A percentile compares a stretch with the other conserved stretches of the same genome.
phyloP scores from a whole-genome alignment of 2,797 vertebrate species.

The Lepilemur septentrionalis region DNA sequence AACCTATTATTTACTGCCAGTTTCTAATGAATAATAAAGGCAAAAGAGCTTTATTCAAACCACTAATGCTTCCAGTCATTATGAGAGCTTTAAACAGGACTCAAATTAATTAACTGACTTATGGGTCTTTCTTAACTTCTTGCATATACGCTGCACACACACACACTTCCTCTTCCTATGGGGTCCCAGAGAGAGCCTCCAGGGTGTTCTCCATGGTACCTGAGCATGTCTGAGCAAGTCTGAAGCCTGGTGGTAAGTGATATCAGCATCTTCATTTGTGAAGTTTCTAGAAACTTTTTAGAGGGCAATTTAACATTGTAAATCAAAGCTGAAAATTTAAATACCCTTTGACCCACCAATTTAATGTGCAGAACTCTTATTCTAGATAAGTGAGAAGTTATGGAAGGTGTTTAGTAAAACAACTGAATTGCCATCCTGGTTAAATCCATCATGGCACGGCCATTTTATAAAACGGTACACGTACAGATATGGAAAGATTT shows the following conservation, averaged over 20 bases:
- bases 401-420: not conserved
- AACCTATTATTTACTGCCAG: slow-evolving; percentile 67
- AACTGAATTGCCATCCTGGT: not conserved
- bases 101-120: slow-evolving; percentile 29
- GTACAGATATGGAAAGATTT: not conserved
- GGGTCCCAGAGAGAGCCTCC: not conserved
- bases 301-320: slow-evolving; percentile 1
- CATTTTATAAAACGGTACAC: not conserved
- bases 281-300: slow-evolving; percentile 12
- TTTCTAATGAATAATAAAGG: slow-evolving; percentile 62
- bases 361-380: not conserved
- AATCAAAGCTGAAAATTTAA: slow-evolving; percentile 42
- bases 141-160: not conserved
- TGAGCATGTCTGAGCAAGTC: not conserved
- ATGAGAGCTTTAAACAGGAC: slow-evolving; percentile 33
- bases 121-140: slow-evolving; percentile 11
- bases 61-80: slow-evolving; percentile 42
- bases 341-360: not conserved
- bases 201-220: rapidly evolving
- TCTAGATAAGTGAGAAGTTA: not conserved
- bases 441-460: not conserved
- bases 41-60: slow-evolving; percentile 45
- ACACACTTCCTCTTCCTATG: not conserved
- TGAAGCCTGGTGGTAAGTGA: not conserved
- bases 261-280: not conserved